Evolutionary conservation across 2,888 invertebrate genomes (phyloP), one percentile per base, ranked within the genome.

Genomic region (Neoitamus cyanurus): DNA sequence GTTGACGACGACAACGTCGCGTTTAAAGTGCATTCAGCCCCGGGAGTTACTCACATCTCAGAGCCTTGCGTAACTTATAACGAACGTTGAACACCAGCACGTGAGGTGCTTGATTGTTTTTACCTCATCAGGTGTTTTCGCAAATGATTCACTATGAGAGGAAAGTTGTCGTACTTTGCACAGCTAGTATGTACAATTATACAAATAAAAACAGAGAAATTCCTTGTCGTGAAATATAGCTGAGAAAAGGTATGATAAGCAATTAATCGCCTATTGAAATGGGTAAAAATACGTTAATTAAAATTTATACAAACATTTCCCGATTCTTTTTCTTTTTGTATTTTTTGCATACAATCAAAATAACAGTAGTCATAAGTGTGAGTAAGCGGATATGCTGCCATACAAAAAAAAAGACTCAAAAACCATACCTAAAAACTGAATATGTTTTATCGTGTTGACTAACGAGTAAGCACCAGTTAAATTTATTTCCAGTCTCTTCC

Each of bases 1-100:
- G 37, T 25, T 37, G 42, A 75, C 28, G 42, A 15, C 20, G 42
- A 42, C 37, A 25, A 75, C 75, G 28, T 42, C 20, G 34, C 36
- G 73, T 9, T 73, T 73, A 73, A 73, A 75, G 75, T 75, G 75
- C 75, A 75, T 42, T 75, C 37, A 75, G 42, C 25, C 42, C 42
- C 42, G 28, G 28, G 58, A 75, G 75, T 75, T 75, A 75, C 75
- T 75, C 75, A 42, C 20, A 75, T 37, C 42, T 75, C 20, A 20
- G 25, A 7, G 25, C 20, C 25, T 75, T 75, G 75, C 42, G 75
- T 42, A 37, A 75, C 28, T n/a, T 20, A 13, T 42, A 42, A 42
- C 46, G 75, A 75, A 75, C 42, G 42, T 20, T 75, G 75, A 75
- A 42, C 75, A 25, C 42, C 42, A 75, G 75, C 75, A 75, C 75